Evolutionary conservation across 2,888 invertebrate species (phyloP).

Genomic region (Aleiodes alternator): DNA sequence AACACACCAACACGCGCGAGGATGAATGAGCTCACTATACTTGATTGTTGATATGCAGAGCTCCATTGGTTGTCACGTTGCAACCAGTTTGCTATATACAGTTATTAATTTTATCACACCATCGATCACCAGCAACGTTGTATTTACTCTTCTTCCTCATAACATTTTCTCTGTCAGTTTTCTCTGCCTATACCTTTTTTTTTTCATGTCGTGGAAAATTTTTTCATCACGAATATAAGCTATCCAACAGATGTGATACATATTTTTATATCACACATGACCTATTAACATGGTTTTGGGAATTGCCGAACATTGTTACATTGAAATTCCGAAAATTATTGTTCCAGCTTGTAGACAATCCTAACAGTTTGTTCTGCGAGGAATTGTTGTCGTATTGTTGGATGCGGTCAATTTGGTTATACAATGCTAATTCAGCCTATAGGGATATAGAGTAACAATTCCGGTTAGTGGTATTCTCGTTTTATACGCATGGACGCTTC

Average conservation of each 20-base stretch:
- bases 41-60: slow-evolving; percentile 62
- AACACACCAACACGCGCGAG: slow-evolving; percentile 54
- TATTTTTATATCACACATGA: neutral
- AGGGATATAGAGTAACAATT: slow-evolving; percentile 35
- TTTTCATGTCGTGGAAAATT: neutral
- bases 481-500: slow-evolving; percentile 36
- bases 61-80: slow-evolving; percentile 64
- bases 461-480: slow-evolving; percentile 36
- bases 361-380: slow-evolving; percentile 5
- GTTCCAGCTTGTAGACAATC: neutral
- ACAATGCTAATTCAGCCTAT: slow-evolving; percentile 33
- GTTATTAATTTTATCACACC: slow-evolving; percentile 70
- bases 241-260: neutral
- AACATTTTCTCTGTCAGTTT: neutral
- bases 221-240: too few species aligned
- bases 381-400: slow-evolving; percentile 35
- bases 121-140: slow-evolving; percentile 54
- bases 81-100: slow-evolving; percentile 67
- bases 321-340: neutral
- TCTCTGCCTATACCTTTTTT: neutral
- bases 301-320: neutral
- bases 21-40: slow-evolving; percentile 27
- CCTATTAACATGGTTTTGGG: neutral
- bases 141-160: slow-evolving; percentile 30
- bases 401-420: slow-evolving; percentile 33